Evolutionary conservation across 2,888 invertebrate species (phyloP), one percentile per base, ranked within the genome.

Genomic region (Ochropacha duplaris): DNA sequence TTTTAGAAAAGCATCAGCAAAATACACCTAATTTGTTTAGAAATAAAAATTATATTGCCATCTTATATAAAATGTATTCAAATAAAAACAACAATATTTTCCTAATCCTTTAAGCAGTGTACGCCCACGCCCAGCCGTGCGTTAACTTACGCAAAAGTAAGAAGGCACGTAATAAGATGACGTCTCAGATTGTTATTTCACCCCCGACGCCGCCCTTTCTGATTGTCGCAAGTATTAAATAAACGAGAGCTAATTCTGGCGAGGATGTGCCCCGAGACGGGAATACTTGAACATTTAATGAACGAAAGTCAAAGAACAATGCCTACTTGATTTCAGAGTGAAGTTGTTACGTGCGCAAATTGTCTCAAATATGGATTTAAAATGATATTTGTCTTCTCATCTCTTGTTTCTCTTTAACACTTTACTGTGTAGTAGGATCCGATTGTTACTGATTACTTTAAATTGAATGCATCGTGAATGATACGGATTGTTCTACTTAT

Each of bases 181-280:
- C 77, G 71, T 75, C 78, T 69, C 72, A 78, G 76, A 82, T 82
- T 81, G 79, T 81, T 84, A 81, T 83, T 78, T 80, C 72, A 63
- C 69, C 65, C 74, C 70, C 65, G 71, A 67, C 71, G 71, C 69
- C 50, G 36, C 65, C 69, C 69, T 72, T 68, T 71, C 71, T 83
- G 83, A 85, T 84, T 85, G 83, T 86, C 80, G 72, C 81, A 69
- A 82, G 83, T 81, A 87, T 85, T 86, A 87, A 87, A 86, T 83
- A 87, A 88, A 87, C 81, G 85, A 78, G 71, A 66, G 78, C 78
- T 86, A 84, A 87, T 87, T 84, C 73, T 65, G 71, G 62, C 67
- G 69, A 70, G 76, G 76, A 81, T 82, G 75, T 78, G 78, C 68
- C 75, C 70, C 60, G 64, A 70, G 76, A 74, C 69, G 70, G 60